These are phyloP conservation scores for Esox niger DNA, from an alignment of 2,113 vertebrate genomes.

Conservation along the genomic window DNA sequence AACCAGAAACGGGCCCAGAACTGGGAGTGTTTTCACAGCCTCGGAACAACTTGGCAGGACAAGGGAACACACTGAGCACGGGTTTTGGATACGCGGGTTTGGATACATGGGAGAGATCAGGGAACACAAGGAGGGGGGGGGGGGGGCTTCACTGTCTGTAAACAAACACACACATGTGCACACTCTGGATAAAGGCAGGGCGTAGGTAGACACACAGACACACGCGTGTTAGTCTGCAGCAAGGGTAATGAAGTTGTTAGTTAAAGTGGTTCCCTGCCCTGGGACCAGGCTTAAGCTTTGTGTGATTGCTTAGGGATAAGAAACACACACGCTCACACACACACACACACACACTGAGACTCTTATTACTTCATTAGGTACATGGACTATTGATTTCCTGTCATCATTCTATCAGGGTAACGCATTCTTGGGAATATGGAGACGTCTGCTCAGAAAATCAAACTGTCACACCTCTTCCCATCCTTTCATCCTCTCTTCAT, in stretches of 20 bases:
- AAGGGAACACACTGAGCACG: constrained; percentile 52
- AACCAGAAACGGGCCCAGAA: constrained; percentile 44
- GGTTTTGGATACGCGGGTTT: constrained; percentile 40
- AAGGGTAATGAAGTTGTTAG: constrained; percentile 78
- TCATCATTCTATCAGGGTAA: constrained; percentile 77
- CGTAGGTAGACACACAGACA: constrained; percentile 26
- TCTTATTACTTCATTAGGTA: constrained; percentile 82
- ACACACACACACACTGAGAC: constrained; percentile 50
- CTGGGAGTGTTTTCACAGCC: constrained; percentile 70
- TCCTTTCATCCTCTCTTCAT: constrained; percentile 64
- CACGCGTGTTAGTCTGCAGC: too few species aligned
- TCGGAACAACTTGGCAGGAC: constrained; percentile 67
- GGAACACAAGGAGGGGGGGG: too few species aligned
- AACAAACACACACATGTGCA: too few species aligned
- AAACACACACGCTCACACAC: constrained; percentile 56
- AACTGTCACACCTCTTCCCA: constrained; percentile 66
- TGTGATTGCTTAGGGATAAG: constrained; percentile 73
- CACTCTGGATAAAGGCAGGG: too few species aligned
- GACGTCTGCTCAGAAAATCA: constrained; percentile 76
- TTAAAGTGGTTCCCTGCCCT: constrained; percentile 70
- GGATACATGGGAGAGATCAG: constrained; percentile 29
- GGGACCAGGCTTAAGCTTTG: constrained; percentile 72
- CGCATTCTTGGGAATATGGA: constrained; percentile 76
- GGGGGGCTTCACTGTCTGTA: too few species aligned
- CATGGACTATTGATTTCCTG: constrained; percentile 85